Percentiles rank a stretch among this genome's conserved stretches.
phyloP scores from a whole-genome alignment of 2,888 invertebrate species.

The Lypha dubia region DNA sequence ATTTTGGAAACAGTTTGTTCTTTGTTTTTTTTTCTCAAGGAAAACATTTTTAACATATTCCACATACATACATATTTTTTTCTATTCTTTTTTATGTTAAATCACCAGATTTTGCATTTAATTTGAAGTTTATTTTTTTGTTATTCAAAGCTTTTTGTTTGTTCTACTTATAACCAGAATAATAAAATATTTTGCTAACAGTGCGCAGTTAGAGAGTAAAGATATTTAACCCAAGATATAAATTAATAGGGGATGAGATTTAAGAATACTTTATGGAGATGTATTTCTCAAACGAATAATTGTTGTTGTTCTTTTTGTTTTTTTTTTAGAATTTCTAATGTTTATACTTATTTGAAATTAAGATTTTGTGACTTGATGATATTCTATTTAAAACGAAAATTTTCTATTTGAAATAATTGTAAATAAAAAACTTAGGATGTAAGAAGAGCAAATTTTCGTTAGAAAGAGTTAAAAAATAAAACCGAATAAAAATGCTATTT shows the following conservation, averaged over 20 bases:
- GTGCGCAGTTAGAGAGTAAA: slow-evolving; percentile 35
- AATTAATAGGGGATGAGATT: slow-evolving; percentile 55
- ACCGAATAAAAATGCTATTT: slow-evolving; percentile 15
- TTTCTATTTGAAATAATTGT: slow-evolving; percentile 14
- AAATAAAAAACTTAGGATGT: background rate
- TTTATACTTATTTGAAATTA: slow-evolving; percentile 63
- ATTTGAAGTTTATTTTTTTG: slow-evolving; percentile 26
- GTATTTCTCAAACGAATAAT: slow-evolving; percentile 22
- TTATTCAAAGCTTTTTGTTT: background rate
- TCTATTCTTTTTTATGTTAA: slow-evolving; percentile 26
- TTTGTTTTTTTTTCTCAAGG: background rate
- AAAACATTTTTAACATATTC: slow-evolving; percentile 34
- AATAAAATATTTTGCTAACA: slow-evolving; percentile 35
- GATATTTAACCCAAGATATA: slow-evolving; percentile 68
- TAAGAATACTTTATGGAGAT: slow-evolving; percentile 7
- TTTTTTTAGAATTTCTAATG: slow-evolving; percentile 64
- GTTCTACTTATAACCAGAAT: slow-evolving; percentile 47
- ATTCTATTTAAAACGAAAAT: slow-evolving; percentile 47
- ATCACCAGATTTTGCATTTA: slow-evolving; percentile 59
- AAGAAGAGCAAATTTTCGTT: slow-evolving; percentile 39
- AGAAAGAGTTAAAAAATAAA: slow-evolving; percentile 14
- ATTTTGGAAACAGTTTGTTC: slow-evolving; percentile 27
- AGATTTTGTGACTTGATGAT: slow-evolving; percentile 49
- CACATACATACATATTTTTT: background rate
- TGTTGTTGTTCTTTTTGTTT: no score